phyloP scores from a whole-genome alignment of 1,140 invertebrate species.

The Aplysia californica region DNA sequence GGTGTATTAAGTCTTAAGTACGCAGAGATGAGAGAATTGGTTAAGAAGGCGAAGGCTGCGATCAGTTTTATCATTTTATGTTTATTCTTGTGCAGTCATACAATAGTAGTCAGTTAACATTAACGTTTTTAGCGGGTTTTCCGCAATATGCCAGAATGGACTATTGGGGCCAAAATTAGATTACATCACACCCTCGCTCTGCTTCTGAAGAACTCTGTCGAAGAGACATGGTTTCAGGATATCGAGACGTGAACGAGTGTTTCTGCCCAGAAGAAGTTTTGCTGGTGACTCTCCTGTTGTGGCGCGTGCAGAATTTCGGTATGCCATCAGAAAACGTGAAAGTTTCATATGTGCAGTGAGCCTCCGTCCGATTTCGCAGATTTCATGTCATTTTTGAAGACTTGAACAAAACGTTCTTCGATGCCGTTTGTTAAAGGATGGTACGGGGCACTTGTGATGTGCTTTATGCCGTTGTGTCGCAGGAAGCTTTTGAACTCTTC shows the following conservation, averaged over 20 bases:
- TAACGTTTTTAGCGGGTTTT: too few species aligned
- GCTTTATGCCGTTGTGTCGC: constrained; percentile 46
- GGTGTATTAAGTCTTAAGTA: too few species aligned
- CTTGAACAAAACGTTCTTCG: constrained; percentile 35
- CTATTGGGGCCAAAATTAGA: too few species aligned
- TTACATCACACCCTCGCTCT: neutral
- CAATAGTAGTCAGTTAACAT: too few species aligned
- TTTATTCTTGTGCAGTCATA: too few species aligned
- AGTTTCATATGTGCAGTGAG: neutral
- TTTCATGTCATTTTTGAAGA: constrained; percentile 29
- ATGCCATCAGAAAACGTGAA: constrained; percentile 28
- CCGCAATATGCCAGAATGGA: too few species aligned
- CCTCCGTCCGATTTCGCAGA: constrained; percentile 9
- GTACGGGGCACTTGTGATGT: constrained; percentile 28
- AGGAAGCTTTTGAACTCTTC: constrained; percentile 54
- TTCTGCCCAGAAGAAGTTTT: constrained; percentile 26
- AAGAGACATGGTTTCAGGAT: constrained; percentile 20
- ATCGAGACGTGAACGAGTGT: constrained; percentile 6
- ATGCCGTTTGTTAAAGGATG: constrained; percentile 32
- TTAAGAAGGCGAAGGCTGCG: too few species aligned
- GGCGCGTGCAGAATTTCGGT: constrained; percentile 31
- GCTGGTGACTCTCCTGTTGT: constrained; percentile 31
- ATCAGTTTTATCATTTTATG: too few species aligned
- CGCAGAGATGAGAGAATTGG: too few species aligned
- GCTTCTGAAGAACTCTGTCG: neutral